Percentiles rank a stretch among this genome's conserved stretches.
Conservation (phyloP, 2,113 vertebrate species). For the Bubalus kerabau region DNA sequence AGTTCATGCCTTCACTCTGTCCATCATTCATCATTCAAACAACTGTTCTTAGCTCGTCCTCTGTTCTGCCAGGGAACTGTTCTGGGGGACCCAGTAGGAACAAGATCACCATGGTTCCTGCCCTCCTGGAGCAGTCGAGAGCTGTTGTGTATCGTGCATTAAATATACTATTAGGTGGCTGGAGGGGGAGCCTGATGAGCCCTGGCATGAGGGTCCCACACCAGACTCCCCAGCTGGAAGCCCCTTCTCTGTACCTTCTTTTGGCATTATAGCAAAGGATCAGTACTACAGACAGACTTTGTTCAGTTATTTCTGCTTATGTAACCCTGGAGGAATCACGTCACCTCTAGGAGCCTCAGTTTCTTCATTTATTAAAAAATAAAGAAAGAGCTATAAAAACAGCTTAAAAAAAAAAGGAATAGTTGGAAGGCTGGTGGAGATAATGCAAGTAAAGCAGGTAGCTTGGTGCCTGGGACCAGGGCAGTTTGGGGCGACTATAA, state of each 20-base stretch:
- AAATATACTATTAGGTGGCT: background rate
- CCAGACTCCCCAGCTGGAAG: background rate
- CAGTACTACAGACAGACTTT: background rate
- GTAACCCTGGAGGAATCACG: background rate
- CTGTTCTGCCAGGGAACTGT: background rate
- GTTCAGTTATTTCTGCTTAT: background rate
- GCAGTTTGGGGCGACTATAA: background rate
- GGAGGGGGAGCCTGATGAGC: rapidly evolving
- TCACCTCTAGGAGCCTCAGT: background rate
- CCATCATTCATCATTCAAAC: background rate
- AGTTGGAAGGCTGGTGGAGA: background rate
- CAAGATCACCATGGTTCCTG: background rate
- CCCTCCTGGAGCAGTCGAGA: background rate
- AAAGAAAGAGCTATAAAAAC: background rate
- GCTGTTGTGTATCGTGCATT: background rate
- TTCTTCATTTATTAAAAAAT: slow-evolving; percentile 5
- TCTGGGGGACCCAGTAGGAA: background rate
- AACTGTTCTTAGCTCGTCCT: background rate
- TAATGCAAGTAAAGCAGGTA: background rate
- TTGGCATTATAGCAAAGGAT: background rate
- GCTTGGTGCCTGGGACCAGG: background rate
- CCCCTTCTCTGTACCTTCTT: background rate
- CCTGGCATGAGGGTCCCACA: background rate
- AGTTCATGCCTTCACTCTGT: background rate
- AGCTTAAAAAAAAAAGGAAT: background rate